Conservation (phyloP, 2,888 invertebrate genomes). For the Thecocarcelia acutangulata region DNA sequence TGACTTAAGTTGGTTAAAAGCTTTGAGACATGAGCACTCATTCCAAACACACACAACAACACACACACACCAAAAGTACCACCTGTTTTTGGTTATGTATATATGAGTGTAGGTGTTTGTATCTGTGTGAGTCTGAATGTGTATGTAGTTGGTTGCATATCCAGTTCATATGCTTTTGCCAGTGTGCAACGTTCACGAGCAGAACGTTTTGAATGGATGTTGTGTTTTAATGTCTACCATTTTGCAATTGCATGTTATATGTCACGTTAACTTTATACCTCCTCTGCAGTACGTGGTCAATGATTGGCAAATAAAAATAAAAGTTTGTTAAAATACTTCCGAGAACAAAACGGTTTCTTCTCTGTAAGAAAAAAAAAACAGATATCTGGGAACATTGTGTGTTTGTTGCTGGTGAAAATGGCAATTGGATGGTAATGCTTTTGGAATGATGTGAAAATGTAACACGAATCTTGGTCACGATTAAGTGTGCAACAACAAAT, state of each 20-base stretch:
- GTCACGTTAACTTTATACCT: slow-evolving; percentile 41
- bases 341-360: not conserved
- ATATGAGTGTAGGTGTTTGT: not conserved
- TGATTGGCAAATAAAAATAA: slow-evolving; percentile 5
- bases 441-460: not conserved
- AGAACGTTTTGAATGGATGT: slow-evolving; percentile 19
- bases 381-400: too few species aligned
- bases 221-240: slow-evolving; percentile 14
- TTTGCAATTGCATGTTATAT: slow-evolving; percentile 29
- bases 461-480: slow-evolving; percentile 1
- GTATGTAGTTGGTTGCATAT: not conserved
- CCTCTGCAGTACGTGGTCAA: slow-evolving; percentile 2
- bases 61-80: not conserved
- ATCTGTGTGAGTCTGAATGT: too few species aligned
- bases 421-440: not conserved
- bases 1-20: slow-evolving; percentile 56
- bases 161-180: not conserved
- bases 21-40: slow-evolving; percentile 33
- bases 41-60: not conserved
- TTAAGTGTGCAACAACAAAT: not conserved
- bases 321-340: not conserved
- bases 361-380: too few species aligned
- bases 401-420: not conserved
- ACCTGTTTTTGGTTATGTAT: not conserved
- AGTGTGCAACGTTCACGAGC: not conserved